Conservation (phyloP, 2,797 vertebrate genomes). For the Crotalus adamanteus region DNA sequence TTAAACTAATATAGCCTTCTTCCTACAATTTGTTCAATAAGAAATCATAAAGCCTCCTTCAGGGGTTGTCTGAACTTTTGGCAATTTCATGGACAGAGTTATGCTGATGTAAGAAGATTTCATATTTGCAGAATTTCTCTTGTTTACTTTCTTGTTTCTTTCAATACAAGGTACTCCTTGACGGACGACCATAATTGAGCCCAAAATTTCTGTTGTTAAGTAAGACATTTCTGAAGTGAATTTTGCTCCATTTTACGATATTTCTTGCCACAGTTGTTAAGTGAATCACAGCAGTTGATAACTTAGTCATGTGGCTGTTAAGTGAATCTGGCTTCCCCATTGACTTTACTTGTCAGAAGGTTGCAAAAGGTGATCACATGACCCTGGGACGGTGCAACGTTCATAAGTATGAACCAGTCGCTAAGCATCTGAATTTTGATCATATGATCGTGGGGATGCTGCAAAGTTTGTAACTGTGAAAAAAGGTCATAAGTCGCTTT, state of each 20-base stretch:
- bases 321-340: no score
- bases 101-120: neutral
- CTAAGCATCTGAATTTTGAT: no score
- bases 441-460: no score
- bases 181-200: neutral
- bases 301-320: no score
- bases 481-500: neutral
- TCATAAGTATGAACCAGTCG: neutral
- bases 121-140: neutral
- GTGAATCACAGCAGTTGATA: neutral
- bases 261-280: neutral
- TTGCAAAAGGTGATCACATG: neutral
- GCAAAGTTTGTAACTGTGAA: neutral
- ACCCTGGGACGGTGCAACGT: neutral
- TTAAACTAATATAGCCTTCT: neutral
- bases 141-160: neutral
- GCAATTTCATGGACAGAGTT: neutral
- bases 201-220: neutral
- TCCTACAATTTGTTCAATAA: neutral
- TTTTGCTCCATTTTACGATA: neutral
- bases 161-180: neutral
- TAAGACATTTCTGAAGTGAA: neutral
- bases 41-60: neutral
- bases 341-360: neutral
- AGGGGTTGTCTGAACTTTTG: neutral